Percentiles rank a stretch among this genome's conserved stretches.
Conservation (phyloP, 2,888 invertebrate species). For the Chouioia cunea region DNA sequence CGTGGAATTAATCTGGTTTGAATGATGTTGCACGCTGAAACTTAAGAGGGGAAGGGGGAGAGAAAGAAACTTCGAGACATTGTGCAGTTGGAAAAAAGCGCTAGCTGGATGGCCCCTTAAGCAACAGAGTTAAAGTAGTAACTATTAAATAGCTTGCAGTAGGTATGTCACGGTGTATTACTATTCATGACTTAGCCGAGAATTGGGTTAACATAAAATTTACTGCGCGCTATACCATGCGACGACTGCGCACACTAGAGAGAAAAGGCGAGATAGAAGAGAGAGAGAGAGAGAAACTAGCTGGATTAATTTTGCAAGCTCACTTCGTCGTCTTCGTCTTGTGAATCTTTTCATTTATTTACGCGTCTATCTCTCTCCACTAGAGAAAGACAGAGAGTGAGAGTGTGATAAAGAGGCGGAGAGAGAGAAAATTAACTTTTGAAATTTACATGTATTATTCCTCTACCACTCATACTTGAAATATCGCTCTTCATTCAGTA, state of each 20-base stretch:
- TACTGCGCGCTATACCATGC: neutral
- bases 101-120: neutral
- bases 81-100: neutral
- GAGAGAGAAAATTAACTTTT: no score
- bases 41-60: neutral
- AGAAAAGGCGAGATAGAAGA: neutral
- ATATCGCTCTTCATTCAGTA: no score
- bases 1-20: constrained; percentile 47
- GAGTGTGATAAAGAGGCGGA: no score
- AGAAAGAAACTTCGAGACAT: constrained; percentile 1
- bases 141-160: constrained; percentile 24
- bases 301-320: constrained; percentile 18
- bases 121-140: constrained; percentile 20
- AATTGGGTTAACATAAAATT: constrained; percentile 11
- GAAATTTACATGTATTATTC: no score
- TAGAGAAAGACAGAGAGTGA: no score
- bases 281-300: neutral
- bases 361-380: constrained; percentile 12
- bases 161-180: constrained; percentile 26
- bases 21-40: constrained; percentile 35
- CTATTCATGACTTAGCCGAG: constrained; percentile 25
- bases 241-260: neutral
- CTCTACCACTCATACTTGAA: no score
- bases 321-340: neutral
- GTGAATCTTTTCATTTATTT: constrained; percentile 17